phyloP scores from a whole-genome alignment of 2,113 vertebrate species.

The Neolamprologus fasciatus region DNA sequence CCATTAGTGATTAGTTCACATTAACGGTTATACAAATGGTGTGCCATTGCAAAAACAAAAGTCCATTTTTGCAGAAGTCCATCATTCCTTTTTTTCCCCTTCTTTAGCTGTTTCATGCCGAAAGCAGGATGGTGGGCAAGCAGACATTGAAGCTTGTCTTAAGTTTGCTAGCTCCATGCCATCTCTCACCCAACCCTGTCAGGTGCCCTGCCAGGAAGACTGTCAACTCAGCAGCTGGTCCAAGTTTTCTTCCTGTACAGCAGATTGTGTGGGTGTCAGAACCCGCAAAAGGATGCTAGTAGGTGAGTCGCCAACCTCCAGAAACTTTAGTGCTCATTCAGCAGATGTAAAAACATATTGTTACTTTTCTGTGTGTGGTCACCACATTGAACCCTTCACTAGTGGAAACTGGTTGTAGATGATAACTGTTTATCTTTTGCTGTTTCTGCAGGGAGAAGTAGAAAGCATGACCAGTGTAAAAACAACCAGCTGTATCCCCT shows the following conservation, averaged over 20 bases:
- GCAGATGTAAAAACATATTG: background rate
- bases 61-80: background rate
- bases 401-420: background rate
- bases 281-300: constrained; percentile 84
- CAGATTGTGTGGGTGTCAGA: constrained; percentile 88
- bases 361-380: background rate
- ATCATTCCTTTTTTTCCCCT: background rate
- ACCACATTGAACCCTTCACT: background rate
- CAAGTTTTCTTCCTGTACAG: constrained; percentile 89
- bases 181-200: constrained; percentile 83
- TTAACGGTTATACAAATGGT: background rate
- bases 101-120: constrained; percentile 88
- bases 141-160: constrained; percentile 82
- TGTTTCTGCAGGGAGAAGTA: constrained; percentile 84
- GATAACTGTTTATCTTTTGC: background rate
- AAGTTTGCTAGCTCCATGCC: constrained; percentile 80
- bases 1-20: background rate
- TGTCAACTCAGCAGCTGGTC: constrained; percentile 94
- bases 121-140: constrained; percentile 85
- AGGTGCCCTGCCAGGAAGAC: constrained; percentile 92
- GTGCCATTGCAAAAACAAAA: background rate
- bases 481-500: constrained; percentile 87
- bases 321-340: background rate
- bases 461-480: constrained; percentile 92
- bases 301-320: constrained; percentile 70